Base-by-base conservation (phyloP, 1,140 invertebrate species). In the Drosophila rufa region DNA sequence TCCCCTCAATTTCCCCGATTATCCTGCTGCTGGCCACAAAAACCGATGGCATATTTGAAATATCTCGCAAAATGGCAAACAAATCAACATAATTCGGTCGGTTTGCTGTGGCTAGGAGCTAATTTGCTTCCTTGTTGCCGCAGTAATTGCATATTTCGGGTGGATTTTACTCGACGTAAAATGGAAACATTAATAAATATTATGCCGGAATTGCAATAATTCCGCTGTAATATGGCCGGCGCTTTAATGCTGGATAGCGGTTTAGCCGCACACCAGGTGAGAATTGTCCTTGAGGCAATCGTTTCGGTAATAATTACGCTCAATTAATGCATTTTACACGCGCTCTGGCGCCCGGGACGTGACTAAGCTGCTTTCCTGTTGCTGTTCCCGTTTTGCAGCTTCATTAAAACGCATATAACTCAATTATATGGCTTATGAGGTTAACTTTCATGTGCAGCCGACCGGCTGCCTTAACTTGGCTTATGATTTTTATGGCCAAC, bases 331-430 rank as follows among this genome's bases (percentile, higher is more conserved):
- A 83, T 65, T 82, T 82, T 80, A 64, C 70, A 79, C 75, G 60
- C 61, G 46, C 47, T 15, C 40, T 25, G 19, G 11, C 33, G 47
- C 15, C 11, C 50, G 38, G 46, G 11, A 64, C 46, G 48, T 60
- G 78, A 48, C 55, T 70, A 56, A 70, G 66, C 47, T 69, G 51
- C 46, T 9, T 50, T 22, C 42, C 46, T n/a, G 36, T 40, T 42
- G 30, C 42, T 59, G 17, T 60, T 22, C 11, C 43, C 22, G 42
- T 6, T 56, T 55, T 75, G 79, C 68, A 66, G 78, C 74, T 75
- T 64, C 60, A 85, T 85, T 86, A 75, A 79, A 79, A 65, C 57
- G 61, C 65, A 68, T 75, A 85, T 82, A 85, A 86, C 85, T 85
- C 82, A 82, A 86, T 85, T 86, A 86, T 22, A 46, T 42, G 36